Evolutionary conservation across 2,797 vertebrate genomes (phyloP).

Genomic region (Rhynchotus rufescens): DNA sequence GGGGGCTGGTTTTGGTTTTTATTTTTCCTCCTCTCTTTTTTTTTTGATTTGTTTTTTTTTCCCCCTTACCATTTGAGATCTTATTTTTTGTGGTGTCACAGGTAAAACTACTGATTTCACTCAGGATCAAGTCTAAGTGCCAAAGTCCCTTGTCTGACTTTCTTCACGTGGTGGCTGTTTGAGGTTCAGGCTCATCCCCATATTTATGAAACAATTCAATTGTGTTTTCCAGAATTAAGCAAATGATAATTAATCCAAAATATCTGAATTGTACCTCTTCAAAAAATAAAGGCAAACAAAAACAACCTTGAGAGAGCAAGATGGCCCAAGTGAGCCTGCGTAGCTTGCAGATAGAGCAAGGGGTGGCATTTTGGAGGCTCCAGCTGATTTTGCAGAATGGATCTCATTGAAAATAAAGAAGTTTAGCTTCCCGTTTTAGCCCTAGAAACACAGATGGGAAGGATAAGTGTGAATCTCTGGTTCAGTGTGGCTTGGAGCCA

Average conservation of each 20-base stretch:
- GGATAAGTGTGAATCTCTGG: rapidly evolving
- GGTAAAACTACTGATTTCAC: background rate
- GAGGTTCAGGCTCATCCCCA: background rate
- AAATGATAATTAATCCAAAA: background rate
- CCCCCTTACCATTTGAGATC: background rate
- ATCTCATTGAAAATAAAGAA: rapidly evolving
- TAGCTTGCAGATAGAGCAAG: background rate
- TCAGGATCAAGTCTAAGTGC: background rate
- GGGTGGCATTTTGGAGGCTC: background rate
- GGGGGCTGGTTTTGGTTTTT: background rate
- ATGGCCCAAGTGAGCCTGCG: background rate
- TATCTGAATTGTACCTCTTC: background rate
- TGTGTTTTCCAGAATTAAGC: background rate
- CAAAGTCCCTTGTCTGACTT: rapidly evolving
- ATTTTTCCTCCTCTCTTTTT: too few species aligned
- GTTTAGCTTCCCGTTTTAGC: background rate
- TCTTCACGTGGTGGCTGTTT: rapidly evolving
- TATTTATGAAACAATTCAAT: background rate
- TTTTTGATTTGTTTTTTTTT: too few species aligned
- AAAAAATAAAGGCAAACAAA: background rate
- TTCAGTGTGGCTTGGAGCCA: background rate
- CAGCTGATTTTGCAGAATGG: background rate
- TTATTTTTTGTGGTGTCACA: background rate
- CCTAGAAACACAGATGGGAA: too few species aligned
- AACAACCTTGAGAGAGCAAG: too few species aligned